These are phyloP conservation scores for Dynastes grantii DNA, from an alignment of 2,888 invertebrate species.

Conservation along the genomic window DNA sequence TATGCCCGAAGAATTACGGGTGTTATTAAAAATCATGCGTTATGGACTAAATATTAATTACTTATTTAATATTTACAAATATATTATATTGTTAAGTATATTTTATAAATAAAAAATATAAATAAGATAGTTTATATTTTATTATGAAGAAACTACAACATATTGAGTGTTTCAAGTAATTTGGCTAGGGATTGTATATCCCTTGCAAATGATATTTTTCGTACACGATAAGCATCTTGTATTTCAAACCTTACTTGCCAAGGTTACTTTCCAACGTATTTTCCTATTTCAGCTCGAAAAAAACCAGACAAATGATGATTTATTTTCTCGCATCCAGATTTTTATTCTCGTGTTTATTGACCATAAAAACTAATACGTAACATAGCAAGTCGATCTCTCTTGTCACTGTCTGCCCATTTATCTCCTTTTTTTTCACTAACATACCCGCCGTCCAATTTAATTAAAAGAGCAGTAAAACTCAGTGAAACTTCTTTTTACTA, in stretches of 20 bases:
- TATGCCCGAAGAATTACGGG: too few relatives aligned
- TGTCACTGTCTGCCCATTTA: not conserved
- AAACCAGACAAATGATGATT: not conserved
- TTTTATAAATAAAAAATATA: too few relatives aligned
- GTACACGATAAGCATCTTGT: not conserved
- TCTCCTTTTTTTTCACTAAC: not conserved
- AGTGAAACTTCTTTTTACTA: conserved; percentile 9
- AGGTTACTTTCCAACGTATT: not conserved
- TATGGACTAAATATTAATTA: too few relatives aligned
- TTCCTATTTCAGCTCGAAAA: not conserved
- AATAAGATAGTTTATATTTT: too few relatives aligned
- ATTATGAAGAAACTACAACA: too few relatives aligned
- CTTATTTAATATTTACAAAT: too few relatives aligned
- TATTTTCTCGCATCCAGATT: conserved; percentile 9
- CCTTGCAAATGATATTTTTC: too few relatives aligned
- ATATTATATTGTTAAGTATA: too few relatives aligned
- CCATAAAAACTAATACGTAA: conserved; percentile 17
- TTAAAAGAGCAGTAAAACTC: conserved; percentile 22
- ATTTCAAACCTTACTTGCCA: not conserved
- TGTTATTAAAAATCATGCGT: too few relatives aligned
- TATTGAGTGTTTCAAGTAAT: too few relatives aligned
- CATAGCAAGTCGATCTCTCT: conserved; percentile 5
- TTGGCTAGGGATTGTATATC: too few relatives aligned
- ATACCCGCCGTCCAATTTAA: conserved; percentile 12
- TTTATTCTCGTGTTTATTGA: conserved; percentile 29